Evolutionary conservation across 2,113 vertebrate species (phyloP).

Genomic region (Montifringilla adamsi): DNA sequence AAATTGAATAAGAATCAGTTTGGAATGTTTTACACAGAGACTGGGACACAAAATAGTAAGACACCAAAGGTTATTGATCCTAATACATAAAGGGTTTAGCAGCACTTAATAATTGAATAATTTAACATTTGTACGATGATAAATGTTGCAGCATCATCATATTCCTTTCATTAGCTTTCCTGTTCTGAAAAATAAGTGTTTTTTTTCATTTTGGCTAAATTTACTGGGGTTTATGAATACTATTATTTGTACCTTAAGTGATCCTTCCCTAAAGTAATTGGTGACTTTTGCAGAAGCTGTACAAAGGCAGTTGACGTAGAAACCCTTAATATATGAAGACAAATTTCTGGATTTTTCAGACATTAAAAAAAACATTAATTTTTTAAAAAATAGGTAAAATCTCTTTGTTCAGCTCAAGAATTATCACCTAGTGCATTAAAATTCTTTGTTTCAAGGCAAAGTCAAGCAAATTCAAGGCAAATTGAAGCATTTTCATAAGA

Average conservation of each 20-base stretch:
- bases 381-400: not conserved
- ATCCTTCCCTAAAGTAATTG: not conserved
- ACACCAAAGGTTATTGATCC: not conserved
- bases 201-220: not conserved
- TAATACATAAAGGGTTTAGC: not conserved
- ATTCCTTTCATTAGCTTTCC: not conserved
- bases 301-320: not conserved
- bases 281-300: not conserved
- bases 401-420: not conserved
- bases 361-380: too few species aligned
- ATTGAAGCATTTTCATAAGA: not conserved
- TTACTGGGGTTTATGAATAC: not conserved
- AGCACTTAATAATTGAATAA: not conserved
- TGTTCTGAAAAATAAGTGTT: not conserved
- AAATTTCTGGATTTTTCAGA: not conserved
- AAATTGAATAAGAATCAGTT: not conserved
- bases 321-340: not conserved
- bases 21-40: not conserved
- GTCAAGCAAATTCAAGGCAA: too few species aligned
- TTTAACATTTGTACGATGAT: not conserved
- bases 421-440: not conserved
- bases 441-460: not conserved
- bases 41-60: not conserved
- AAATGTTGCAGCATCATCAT: not conserved
- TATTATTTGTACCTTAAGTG: not conserved